Conservation (phyloP, 2,113 vertebrate genomes). For the Indicator indicator region DNA sequence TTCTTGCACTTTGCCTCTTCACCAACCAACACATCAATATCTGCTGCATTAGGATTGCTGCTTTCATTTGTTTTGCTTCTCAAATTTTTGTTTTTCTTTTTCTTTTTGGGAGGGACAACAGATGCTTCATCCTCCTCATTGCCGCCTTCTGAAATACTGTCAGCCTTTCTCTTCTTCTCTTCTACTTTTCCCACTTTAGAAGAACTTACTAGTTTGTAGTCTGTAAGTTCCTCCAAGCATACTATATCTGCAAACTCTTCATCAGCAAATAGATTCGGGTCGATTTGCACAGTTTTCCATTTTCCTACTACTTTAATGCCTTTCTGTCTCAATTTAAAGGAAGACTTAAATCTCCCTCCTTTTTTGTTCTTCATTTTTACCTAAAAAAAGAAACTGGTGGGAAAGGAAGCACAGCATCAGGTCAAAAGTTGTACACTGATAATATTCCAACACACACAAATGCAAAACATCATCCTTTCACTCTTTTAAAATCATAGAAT, state of each 20-base stretch:
- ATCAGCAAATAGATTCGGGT: constrained; percentile 86
- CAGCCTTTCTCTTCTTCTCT: constrained; percentile 79
- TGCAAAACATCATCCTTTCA: accelerated
- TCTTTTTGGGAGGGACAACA: constrained; percentile 58
- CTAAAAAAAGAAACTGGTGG: not conserved
- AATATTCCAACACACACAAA: accelerated
- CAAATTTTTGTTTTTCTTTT: constrained; percentile 51
- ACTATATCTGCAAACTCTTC: constrained; percentile 86
- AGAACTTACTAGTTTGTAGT: constrained; percentile 84
- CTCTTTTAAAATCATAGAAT: too few species aligned
- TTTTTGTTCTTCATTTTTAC: constrained; percentile 82
- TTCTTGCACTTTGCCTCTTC: not conserved
- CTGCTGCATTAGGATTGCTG: not conserved
- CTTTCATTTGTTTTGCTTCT: not conserved
- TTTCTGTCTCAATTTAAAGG: constrained; percentile 66
- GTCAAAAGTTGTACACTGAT: not conserved
- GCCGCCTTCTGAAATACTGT: not conserved
- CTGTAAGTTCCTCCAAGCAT: constrained; percentile 92
- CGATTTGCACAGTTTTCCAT: constrained; percentile 88
- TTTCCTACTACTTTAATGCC: constrained; percentile 84
- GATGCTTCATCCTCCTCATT: constrained; percentile 15
- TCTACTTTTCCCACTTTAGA: constrained; percentile 59
- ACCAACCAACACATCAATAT: not conserved
- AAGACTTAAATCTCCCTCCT: constrained; percentile 30
- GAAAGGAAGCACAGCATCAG: not conserved